These are phyloP conservation scores for Esperia sulphurella DNA, from an alignment of 2,888 invertebrate species.

Conservation along the genomic window DNA sequence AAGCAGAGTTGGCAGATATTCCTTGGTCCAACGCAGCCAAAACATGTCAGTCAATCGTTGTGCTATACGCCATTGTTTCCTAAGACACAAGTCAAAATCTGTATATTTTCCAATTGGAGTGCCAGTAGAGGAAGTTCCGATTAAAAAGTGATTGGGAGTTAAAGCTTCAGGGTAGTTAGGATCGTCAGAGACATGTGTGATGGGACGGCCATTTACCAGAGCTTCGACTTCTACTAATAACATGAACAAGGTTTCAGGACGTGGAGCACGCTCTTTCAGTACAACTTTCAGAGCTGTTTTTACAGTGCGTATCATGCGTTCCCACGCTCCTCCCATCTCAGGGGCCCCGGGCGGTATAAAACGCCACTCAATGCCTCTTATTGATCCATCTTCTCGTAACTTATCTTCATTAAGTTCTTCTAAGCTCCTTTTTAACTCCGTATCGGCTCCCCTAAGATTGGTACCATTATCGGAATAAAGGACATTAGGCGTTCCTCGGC, in stretches of 20 bases:
- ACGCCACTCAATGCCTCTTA: slow-evolving; percentile 13
- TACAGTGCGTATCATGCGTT: slow-evolving; percentile 12
- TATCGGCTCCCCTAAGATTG: too few species aligned
- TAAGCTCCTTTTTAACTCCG: too few species aligned
- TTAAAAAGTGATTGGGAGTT: slow-evolving; percentile 34
- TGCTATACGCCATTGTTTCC: slow-evolving; percentile 25
- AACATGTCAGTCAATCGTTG: slow-evolving; percentile 21
- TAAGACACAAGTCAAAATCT: slow-evolving; percentile 9
- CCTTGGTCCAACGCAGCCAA: slow-evolving; percentile 26
- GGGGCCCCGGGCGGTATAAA: slow-evolving; percentile 16
- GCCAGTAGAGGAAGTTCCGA: slow-evolving; percentile 16
- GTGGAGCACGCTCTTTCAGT: slow-evolving; percentile 12
- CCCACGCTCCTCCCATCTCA: slow-evolving; percentile 17
- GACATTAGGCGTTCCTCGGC: too few species aligned
- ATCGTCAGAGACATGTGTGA: slow-evolving; percentile 34
- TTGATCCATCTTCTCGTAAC: slow-evolving; percentile 11
- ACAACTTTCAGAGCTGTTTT: slow-evolving; percentile 12
- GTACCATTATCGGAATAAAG: too few species aligned
- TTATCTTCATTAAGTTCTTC: too few species aligned
- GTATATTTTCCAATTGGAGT: slow-evolving; percentile 15
- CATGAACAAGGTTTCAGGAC: slow-evolving; percentile 10
- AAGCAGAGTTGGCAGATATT: slow-evolving; percentile 12
- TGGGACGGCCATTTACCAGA: slow-evolving; percentile 35
- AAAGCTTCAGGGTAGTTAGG: slow-evolving; percentile 23
- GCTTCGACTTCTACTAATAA: slow-evolving; percentile 13